phyloP scores from a whole-genome alignment of 2,888 invertebrate genomes.

The Chrysodeixis includens region DNA sequence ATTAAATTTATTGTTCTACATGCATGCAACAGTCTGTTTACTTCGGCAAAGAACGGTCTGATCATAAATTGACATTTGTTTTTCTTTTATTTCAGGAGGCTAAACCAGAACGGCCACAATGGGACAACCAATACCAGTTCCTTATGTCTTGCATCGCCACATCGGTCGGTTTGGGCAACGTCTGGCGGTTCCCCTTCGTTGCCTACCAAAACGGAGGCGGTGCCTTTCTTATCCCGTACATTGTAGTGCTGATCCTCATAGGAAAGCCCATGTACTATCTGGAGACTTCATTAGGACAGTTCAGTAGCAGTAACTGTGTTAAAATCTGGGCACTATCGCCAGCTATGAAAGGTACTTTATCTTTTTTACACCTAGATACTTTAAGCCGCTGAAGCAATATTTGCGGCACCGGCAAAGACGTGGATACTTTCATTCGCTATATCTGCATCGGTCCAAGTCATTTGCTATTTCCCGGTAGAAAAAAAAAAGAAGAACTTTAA shows the following conservation, averaged over 20 bases:
- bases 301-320: conserved; percentile 93
- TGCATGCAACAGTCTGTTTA: no score
- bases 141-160: conserved; percentile 93
- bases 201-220: conserved; percentile 93
- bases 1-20: no score
- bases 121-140: conserved; percentile 92
- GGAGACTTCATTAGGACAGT: conserved; percentile 95
- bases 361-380: not conserved
- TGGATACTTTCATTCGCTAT: no score
- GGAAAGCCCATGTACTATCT: conserved; percentile 95
- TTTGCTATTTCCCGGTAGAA: no score
- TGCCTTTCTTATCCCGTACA: conserved; percentile 93
- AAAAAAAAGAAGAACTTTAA: no score
- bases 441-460: no score
- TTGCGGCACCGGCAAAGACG: no score
- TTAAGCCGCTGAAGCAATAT: no score
- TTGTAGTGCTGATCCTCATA: conserved; percentile 91
- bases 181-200: conserved; percentile 90
- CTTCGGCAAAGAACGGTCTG: no score
- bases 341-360: conserved; percentile 92
- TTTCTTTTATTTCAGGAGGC: conserved; percentile 52
- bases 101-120: conserved; percentile 78
- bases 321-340: conserved; percentile 92
- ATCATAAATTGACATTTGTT: not conserved
- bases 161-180: conserved; percentile 92